A percentile compares a stretch with the other conserved stretches of the same genome.
Evolutionary conservation across 2,113 vertebrate species (phyloP).

Genomic region (Bucco capensis): DNA sequence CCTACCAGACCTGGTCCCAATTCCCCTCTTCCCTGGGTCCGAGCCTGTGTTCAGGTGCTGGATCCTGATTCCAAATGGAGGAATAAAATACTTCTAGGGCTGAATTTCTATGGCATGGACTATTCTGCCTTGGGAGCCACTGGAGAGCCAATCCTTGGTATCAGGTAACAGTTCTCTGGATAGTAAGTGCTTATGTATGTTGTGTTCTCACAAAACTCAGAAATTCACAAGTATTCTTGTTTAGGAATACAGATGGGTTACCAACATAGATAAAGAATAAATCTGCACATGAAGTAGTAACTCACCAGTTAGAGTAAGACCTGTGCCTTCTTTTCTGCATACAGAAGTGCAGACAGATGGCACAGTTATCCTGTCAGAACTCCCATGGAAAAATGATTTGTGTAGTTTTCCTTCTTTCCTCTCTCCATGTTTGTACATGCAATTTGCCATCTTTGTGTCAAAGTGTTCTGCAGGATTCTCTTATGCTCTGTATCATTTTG

Average conservation of each 20-base stretch:
- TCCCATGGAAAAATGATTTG: background rate
- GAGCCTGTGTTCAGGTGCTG: constrained; percentile 86
- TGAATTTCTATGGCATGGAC: constrained; percentile 93
- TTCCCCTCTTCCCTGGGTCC: constrained; percentile 88
- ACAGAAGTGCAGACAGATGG: background rate
- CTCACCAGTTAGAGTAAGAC: background rate
- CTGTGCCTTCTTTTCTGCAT: background rate
- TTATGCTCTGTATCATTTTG: background rate
- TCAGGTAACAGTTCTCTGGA: constrained; percentile 71
- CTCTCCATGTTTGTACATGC: background rate
- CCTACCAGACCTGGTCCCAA: constrained; percentile 86
- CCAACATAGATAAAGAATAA: background rate
- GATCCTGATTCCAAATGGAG: constrained; percentile 88
- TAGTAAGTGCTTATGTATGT: background rate
- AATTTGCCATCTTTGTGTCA: background rate
- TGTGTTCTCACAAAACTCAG: background rate
- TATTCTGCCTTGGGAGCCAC: constrained; percentile 78
- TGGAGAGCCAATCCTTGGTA: constrained; percentile 84
- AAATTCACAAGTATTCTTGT: background rate
- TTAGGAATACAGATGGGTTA: background rate
- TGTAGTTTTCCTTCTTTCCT: background rate
- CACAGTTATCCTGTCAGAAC: background rate
- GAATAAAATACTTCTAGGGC: constrained; percentile 89
- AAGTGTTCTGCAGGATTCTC: background rate
- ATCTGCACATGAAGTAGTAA: background rate